Evolutionary conservation across 2,113 vertebrate genomes (phyloP).

Genomic region (Chaetodon trifascialis): DNA sequence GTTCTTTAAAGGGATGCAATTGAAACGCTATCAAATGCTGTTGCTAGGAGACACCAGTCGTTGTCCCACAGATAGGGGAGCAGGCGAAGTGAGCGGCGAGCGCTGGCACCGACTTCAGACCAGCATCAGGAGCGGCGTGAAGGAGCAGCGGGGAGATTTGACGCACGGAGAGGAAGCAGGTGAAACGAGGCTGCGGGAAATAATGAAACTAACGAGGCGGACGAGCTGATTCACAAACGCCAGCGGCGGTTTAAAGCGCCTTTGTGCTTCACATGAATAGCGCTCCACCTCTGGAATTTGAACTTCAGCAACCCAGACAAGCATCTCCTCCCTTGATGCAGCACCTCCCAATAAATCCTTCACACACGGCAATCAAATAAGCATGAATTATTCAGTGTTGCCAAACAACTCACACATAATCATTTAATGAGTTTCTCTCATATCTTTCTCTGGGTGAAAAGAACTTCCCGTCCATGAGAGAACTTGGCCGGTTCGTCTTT

Average conservation of each 20-base stretch:
- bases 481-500: constrained; percentile 55
- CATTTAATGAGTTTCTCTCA: constrained; percentile 73
- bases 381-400: constrained; percentile 78
- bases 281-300: constrained; percentile 45
- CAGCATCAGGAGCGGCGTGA: constrained; percentile 2
- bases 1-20: constrained; percentile 60
- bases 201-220: constrained; percentile 21
- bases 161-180: constrained; percentile 11
- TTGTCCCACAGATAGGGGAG: constrained; percentile 43
- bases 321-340: constrained; percentile 60
- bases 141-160: not conserved
- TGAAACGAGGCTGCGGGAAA: not conserved
- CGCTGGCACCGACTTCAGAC: constrained; percentile 55
- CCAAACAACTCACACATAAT: constrained; percentile 74
- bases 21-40: constrained; percentile 60
- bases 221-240: constrained; percentile 28
- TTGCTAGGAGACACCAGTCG: constrained; percentile 77
- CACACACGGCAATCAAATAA: constrained; percentile 68
- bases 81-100: constrained; percentile 25
- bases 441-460: constrained; percentile 57
- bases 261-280: constrained; percentile 28
- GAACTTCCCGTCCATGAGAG: constrained; percentile 27
- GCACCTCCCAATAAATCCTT: constrained; percentile 67
- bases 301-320: constrained; percentile 56
- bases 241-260: constrained; percentile 29